phyloP scores from a whole-genome alignment of 2,797 vertebrate species.

The Bradypus variegatus region DNA sequence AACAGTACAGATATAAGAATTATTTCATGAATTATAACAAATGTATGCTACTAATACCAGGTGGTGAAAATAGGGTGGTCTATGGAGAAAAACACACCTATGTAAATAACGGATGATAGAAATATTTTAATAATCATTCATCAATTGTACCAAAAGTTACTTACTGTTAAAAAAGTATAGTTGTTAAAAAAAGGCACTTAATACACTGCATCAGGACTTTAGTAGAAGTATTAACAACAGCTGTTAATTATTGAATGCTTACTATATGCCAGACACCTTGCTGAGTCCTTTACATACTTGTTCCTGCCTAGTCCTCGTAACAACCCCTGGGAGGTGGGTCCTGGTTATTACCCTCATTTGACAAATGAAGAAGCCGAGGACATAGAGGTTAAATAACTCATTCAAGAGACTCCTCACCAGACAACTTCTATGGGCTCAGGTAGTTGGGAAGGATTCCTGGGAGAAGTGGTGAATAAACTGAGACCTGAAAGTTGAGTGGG shows the following conservation, averaged over 20 bases:
- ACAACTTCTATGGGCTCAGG: neutral
- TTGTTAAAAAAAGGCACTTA: too few relatives aligned
- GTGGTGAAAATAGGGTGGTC: too few relatives aligned
- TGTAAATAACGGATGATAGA: too few relatives aligned
- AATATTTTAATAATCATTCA: too few relatives aligned
- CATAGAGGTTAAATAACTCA: slow-evolving; percentile 18
- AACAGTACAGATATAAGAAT: too few relatives aligned
- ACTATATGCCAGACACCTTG: neutral
- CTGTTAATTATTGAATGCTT: neutral
- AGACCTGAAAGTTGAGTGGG: neutral
- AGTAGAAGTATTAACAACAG: neutral
- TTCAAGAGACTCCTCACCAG: neutral
- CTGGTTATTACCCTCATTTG: neutral
- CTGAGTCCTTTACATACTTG: neutral
- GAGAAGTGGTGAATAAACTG: neutral
- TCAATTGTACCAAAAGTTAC: too few relatives aligned
- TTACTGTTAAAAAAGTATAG: too few relatives aligned
- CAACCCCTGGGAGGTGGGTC: neutral
- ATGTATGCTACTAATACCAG: too few relatives aligned
- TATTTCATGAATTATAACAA: too few relatives aligned
- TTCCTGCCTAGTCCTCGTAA: neutral
- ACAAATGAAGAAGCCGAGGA: neutral
- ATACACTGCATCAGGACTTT: neutral
- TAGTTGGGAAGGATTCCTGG: neutral
- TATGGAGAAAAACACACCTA: too few relatives aligned